A percentile compares a stretch with the other conserved stretches of the same genome.
Evolutionary conservation across 1,140 invertebrate genomes (phyloP).

Genomic region (Stegodyphus dumicola): DNA sequence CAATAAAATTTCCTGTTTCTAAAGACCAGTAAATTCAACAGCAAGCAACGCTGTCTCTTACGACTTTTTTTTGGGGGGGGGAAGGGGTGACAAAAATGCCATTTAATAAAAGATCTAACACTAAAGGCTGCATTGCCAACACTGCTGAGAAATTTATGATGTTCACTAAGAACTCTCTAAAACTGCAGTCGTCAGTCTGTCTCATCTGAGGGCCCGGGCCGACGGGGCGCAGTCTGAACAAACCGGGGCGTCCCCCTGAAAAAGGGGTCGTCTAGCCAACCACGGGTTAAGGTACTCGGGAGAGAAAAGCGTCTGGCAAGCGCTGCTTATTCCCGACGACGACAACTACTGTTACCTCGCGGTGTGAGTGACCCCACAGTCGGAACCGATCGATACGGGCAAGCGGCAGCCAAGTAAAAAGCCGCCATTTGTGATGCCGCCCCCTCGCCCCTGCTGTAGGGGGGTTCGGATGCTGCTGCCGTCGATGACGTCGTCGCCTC

Average conservation of each 20-base stretch:
- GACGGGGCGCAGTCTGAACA: too few species aligned
- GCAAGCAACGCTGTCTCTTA: too few species aligned
- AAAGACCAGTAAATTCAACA: too few species aligned
- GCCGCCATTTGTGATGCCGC: constrained; percentile 50
- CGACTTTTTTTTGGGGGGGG: too few species aligned
- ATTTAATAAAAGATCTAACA: too few species aligned
- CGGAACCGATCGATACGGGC: constrained; percentile 14
- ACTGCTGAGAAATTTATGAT: too few species aligned
- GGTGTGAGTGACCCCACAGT: constrained; percentile 27
- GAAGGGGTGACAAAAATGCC: too few species aligned
- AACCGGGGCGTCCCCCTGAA: background rate
- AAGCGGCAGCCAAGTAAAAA: constrained; percentile 37
- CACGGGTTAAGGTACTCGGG: background rate
- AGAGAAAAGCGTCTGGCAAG: background rate
- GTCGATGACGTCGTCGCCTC: constrained; percentile 16
- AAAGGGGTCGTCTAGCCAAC: constrained; percentile 23
- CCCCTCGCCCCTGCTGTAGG: background rate
- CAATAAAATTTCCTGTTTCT: too few species aligned
- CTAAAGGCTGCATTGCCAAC: too few species aligned
- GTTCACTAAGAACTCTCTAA: too few species aligned
- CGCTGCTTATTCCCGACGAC: background rate
- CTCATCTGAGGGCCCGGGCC: too few species aligned
- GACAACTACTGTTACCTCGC: constrained; percentile 36
- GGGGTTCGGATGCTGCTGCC: background rate
- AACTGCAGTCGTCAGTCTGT: too few species aligned